These are phyloP conservation scores for Datnioides undecimradiatus DNA, from an alignment of 2,113 vertebrate species.

Conservation along the genomic window DNA sequence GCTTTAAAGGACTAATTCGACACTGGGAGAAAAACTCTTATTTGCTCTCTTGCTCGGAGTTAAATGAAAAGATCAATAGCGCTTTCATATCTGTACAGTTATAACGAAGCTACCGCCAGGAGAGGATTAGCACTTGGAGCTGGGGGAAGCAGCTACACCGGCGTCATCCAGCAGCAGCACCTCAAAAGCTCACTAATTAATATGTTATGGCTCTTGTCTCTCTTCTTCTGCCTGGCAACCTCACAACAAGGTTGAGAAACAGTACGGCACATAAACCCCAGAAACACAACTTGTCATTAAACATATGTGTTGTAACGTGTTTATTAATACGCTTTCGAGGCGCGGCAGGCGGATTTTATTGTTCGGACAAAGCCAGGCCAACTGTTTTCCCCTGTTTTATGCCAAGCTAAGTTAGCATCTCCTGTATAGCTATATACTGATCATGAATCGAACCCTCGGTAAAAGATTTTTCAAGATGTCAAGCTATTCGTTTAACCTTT, in stretches of 20 bases:
- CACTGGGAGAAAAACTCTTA: background rate
- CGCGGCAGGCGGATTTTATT: too few relatives aligned
- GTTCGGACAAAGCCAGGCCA: background rate
- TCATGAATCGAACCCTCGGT: background rate
- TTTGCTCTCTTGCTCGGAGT: background rate
- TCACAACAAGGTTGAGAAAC: background rate
- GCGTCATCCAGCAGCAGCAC: background rate
- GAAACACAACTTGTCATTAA: too few relatives aligned
- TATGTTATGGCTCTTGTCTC: too few relatives aligned
- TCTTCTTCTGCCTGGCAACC: background rate
- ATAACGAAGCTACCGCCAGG: background rate
- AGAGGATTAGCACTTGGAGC: background rate
- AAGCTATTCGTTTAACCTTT: background rate
- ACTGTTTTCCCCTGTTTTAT: background rate
- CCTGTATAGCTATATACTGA: background rate
- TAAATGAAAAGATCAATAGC: constrained; percentile 4
- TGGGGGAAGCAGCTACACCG: too few relatives aligned
- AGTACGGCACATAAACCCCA: background rate
- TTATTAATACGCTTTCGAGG: too few relatives aligned
- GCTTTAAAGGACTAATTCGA: background rate
- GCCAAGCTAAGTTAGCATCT: background rate
- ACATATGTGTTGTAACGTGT: too few relatives aligned
- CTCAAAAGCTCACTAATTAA: background rate
- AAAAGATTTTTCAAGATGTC: background rate
- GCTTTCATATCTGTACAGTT: background rate